Base-by-base conservation (phyloP, 1,140 invertebrate genomes). In the Caligus rogercresseyi region DNA sequence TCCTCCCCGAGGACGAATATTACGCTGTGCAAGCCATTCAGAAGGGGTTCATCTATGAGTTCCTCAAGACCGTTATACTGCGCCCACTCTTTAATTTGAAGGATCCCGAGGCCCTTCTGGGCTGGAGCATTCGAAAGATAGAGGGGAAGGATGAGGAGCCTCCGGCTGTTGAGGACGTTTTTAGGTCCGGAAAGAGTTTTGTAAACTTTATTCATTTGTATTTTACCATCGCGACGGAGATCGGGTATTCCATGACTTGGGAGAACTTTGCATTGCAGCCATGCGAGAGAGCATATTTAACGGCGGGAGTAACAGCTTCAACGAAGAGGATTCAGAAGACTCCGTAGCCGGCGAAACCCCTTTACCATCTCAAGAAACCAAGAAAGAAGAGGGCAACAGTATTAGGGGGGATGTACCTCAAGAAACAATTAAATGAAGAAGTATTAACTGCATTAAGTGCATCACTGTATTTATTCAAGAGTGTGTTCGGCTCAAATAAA, bases 161-260 rank as follows among this genome's bases (percentile, higher is more conserved):
- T 2, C 57, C 57, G 26, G n/a, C 13, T 2, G 14, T 18, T 18
- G 23, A 43, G 26, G 24, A 60, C 4, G 16, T 25, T 3, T 60
- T 60, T n/a, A 60, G 43, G 23, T 25, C 24, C 15, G 57, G 57
- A 2, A 18, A 15, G 21, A 60, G 57, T 25, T 60, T 26, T 25
- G 24, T 25, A 1, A 25, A 31, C 51, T 60, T 26, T 43, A 31
- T 60, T 43, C 57, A 60, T 31, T 25, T 60, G 3, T 25, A 60
- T 7, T 26, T 60, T 18, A 60, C 57, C 14, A 60, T 60, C 51
- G 57, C 57, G 14, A 60, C 57, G 2, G 57, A 60, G 16, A 60
- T 60, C 3, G 57, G 57, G 26, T 60, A 18, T 60, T 60, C 57
- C 57, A 60, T 18, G 57, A 60, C 15, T 60, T 60, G 24, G 57